Percentiles rank a stretch among this genome's conserved stretches.
These are phyloP conservation scores for Helarctos malayanus DNA, from an alignment of 2,797 vertebrate genomes.

Conservation along the genomic window DNA sequence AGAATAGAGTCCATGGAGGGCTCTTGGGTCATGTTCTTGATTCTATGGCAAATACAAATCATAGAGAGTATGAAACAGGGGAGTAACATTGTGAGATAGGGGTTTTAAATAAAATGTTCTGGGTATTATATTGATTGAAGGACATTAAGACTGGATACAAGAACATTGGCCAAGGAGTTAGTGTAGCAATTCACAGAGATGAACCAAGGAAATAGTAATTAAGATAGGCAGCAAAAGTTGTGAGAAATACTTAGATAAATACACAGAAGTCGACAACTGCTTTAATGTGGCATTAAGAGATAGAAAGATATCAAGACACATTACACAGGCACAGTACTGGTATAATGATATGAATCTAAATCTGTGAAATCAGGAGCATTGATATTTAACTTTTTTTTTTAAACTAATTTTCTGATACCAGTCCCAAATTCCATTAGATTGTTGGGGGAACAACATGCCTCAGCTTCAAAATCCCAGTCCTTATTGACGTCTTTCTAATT, in stretches of 20 bases:
- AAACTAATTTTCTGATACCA: background rate
- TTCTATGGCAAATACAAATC: background rate
- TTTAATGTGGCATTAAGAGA: background rate
- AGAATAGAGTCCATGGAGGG: background rate
- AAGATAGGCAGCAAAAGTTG: background rate
- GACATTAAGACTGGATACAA: background rate
- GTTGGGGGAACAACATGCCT: too few species aligned
- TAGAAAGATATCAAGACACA: background rate
- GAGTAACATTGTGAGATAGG: background rate
- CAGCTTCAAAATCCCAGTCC: accelerated
- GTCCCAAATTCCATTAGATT: background rate
- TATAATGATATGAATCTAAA: background rate
- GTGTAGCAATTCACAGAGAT: background rate
- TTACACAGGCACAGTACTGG: background rate
- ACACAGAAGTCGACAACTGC: background rate
- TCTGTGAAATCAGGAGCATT: background rate
- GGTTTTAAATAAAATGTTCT: background rate
- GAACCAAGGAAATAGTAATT: background rate
- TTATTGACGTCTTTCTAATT: background rate
- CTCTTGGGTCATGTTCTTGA: background rate
- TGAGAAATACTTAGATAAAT: background rate
- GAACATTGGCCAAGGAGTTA: background rate
- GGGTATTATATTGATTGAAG: background rate
- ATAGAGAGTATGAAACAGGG: background rate
- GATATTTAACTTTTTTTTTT: background rate